Evolutionary conservation across 2,797 vertebrate genomes (phyloP).

Genomic region (Okamejei kenojei): DNA sequence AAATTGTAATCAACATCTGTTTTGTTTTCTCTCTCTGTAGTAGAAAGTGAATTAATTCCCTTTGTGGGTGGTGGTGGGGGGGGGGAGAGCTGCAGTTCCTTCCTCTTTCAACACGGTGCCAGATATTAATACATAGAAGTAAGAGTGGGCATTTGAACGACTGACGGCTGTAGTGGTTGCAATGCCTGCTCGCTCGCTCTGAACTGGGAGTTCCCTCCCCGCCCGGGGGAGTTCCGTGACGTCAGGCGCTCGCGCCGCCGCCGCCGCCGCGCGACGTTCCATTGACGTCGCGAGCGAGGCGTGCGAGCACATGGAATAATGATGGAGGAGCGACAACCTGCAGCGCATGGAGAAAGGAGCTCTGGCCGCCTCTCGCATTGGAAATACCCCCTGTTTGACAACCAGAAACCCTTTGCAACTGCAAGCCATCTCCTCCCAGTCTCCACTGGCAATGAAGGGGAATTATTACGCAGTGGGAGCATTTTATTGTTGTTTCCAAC

Average conservation of each 20-base stretch:
- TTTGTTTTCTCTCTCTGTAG: too few relatives aligned
- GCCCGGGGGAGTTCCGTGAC: neutral
- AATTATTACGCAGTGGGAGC: neutral
- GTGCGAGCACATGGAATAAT: slow-evolving; percentile 35
- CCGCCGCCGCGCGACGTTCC: neutral
- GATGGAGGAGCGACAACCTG: slow-evolving; percentile 21
- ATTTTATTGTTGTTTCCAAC: neutral
- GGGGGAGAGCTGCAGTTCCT: too few relatives aligned
- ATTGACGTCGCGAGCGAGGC: slow-evolving; percentile 27
- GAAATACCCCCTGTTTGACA: neutral
- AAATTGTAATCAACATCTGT: too few relatives aligned
- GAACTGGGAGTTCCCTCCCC: neutral
- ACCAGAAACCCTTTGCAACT: neutral
- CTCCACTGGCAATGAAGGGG: neutral
- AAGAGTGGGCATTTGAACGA: too few relatives aligned
- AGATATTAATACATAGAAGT: too few relatives aligned
- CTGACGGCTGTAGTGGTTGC: too few relatives aligned
- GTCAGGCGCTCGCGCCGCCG: slow-evolving; percentile 19
- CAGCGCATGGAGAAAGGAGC: too few relatives aligned
- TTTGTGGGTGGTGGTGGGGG: too few relatives aligned
- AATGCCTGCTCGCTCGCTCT: too few relatives aligned
- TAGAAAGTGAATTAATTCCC: too few relatives aligned
- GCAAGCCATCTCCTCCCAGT: neutral
- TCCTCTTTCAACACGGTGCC: too few relatives aligned
- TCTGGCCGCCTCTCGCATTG: neutral